Percentiles rank a stretch among this genome's conserved stretches.
Evolutionary conservation across 2,113 vertebrate species (phyloP).

Genomic region (Myodes glareolus): DNA sequence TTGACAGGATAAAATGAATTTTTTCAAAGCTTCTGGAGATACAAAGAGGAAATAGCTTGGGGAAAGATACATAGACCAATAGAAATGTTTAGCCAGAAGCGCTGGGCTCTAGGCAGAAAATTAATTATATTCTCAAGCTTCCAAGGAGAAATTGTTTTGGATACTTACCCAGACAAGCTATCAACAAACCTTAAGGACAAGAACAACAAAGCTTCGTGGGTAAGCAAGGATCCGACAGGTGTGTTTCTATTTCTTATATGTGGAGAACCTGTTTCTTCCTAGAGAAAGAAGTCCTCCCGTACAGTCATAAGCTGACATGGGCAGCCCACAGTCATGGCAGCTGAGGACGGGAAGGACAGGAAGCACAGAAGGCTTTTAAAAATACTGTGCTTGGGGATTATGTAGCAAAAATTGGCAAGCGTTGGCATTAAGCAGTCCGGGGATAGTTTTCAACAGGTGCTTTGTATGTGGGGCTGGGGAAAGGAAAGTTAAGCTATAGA

Average conservation of each 20-base stretch:
- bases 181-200: background rate
- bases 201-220: background rate
- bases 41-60: background rate
- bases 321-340: background rate
- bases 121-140: background rate
- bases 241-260: background rate
- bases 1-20: background rate
- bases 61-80: background rate
- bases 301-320: background rate
- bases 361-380: background rate
- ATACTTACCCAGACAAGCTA: slow-evolving; percentile 1
- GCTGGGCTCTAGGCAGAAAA: background rate
- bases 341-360: background rate
- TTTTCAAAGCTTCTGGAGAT: background rate
- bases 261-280: background rate
- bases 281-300: background rate
- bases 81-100: background rate
- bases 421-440: background rate
- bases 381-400: background rate
- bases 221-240: background rate
- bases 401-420: no score
- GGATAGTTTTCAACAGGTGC: background rate
- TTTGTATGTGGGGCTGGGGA: background rate
- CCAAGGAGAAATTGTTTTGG: background rate
- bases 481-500: background rate